Evolutionary conservation across 2,113 vertebrate genomes (phyloP).

Genomic region (Urocynchramus pylzowi): DNA sequence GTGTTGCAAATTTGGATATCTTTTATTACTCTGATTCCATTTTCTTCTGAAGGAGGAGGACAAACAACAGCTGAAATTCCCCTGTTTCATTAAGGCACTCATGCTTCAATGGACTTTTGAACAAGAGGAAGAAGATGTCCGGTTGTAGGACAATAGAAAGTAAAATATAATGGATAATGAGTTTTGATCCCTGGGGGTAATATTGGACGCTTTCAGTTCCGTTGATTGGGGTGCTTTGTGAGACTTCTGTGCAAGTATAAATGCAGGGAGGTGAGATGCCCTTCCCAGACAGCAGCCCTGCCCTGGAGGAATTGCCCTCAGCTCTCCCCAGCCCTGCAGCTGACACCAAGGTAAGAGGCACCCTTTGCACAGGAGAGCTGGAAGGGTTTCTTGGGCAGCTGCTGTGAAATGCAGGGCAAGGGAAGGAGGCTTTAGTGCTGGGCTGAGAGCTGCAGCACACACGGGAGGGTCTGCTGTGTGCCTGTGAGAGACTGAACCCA

Average conservation of each 20-base stretch:
- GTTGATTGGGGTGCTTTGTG: background rate
- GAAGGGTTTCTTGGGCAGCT: background rate
- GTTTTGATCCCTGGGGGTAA: background rate
- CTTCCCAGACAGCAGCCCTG: rapidly evolving
- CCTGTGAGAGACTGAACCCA: background rate
- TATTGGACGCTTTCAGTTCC: background rate
- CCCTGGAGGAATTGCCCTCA: background rate
- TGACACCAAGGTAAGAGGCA: background rate
- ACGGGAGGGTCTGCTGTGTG: background rate
- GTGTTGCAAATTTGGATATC: rapidly evolving
- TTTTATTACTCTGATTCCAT: background rate
- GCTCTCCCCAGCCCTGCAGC: background rate
- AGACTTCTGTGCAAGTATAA: background rate
- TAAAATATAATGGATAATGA: rapidly evolving
- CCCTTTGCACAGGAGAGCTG: background rate
- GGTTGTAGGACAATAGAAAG: background rate
- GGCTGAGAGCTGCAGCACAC: background rate
- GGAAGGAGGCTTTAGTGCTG: background rate
- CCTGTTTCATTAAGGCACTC: rapidly evolving
- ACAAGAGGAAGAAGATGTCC: background rate
- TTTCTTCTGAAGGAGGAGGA: background rate
- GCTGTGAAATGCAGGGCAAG: background rate
- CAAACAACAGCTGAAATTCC: background rate
- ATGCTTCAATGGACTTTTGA: rapidly evolving
- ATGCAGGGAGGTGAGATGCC: rapidly evolving